Conservation (phyloP, 1,140 invertebrate genomes). For the Monomorium pharaonis region DNA sequence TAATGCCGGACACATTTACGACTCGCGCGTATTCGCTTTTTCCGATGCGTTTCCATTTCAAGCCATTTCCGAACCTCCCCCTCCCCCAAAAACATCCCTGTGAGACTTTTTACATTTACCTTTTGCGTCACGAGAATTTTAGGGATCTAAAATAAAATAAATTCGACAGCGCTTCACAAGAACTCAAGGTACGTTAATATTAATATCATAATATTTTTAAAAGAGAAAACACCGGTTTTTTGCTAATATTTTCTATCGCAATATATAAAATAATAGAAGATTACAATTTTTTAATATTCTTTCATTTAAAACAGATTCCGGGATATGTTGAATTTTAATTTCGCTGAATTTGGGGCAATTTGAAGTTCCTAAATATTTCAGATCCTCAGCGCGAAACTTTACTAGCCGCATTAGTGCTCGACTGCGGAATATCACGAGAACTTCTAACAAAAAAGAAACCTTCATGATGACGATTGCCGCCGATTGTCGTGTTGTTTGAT, state of each 20-base stretch:
- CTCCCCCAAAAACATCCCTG: background rate
- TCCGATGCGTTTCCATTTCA: background rate
- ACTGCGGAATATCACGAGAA: background rate
- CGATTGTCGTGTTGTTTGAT: constrained; percentile 20
- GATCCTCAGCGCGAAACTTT: background rate
- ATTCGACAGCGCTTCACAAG: too few relatives aligned
- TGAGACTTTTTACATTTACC: background rate
- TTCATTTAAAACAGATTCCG: background rate
- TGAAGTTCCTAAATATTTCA: background rate
- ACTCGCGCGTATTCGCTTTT: background rate
- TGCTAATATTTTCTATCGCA: too few relatives aligned
- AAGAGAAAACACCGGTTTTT: background rate
- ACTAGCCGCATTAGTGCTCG: background rate
- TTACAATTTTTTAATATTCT: background rate
- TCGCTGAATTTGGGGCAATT: background rate
- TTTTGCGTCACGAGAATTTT: background rate
- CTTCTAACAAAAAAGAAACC: background rate
- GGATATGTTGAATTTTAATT: background rate
- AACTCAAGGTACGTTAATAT: background rate
- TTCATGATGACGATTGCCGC: background rate
- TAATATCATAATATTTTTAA: background rate
- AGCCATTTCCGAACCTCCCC: background rate
- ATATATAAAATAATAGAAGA: background rate
- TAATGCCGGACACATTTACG: constrained; percentile 2
- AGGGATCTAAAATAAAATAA: too few relatives aligned